Conservation (phyloP, 2,113 vertebrate species). For the Cyanistes caeruleus region DNA sequence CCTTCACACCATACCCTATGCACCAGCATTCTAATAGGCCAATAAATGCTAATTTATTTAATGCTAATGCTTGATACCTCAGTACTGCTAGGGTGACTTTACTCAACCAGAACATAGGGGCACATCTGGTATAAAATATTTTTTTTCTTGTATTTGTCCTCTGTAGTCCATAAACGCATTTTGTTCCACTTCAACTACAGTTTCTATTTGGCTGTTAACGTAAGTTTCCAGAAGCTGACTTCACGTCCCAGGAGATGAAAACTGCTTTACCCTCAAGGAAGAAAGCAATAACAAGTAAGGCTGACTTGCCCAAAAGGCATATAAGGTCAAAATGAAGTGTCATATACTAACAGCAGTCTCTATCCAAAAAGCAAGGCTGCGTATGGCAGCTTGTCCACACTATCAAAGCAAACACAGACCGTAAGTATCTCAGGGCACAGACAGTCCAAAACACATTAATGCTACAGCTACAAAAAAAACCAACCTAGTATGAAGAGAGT, state of each 20-base stretch:
- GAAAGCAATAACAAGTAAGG: background rate
- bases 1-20: background rate
- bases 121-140: background rate
- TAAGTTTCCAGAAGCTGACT: constrained; percentile 9
- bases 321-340: background rate
- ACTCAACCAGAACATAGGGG: background rate
- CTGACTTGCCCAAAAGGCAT: background rate
- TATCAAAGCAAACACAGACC: background rate
- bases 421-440: background rate
- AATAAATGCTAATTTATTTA: background rate
- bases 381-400: background rate
- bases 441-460: background rate
- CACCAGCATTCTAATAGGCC: background rate
- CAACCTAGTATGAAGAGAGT: background rate
- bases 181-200: constrained; percentile 1
- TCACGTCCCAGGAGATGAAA: constrained; percentile 3
- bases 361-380: background rate
- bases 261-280: background rate
- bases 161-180: background rate
- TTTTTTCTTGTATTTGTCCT: background rate
- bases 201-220: background rate
- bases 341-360: background rate
- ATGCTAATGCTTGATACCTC: background rate
- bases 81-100: background rate
- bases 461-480: background rate